These are phyloP conservation scores for Papilio xuthus DNA, from an alignment of 1,140 invertebrate species.

Conservation along the genomic window DNA sequence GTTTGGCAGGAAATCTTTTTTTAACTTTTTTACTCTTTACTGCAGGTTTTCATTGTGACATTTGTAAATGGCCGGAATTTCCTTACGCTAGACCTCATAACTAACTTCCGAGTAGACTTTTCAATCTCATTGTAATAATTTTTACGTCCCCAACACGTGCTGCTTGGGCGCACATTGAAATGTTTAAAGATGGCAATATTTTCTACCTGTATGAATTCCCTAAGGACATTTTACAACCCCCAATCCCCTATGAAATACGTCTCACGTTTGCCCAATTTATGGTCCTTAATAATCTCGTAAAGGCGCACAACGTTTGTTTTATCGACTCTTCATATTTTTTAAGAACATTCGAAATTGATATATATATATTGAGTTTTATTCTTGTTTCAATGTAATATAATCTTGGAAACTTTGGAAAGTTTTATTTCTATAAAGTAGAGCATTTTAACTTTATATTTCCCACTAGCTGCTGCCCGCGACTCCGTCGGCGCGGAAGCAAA, in stretches of 20 bases:
- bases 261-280: slow-evolving; percentile 14
- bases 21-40: not conserved
- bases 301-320: slow-evolving; percentile 15
- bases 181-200: slow-evolving; percentile 13
- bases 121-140: not conserved
- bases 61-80: not conserved
- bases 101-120: not conserved
- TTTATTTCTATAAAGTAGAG: not conserved
- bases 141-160: slow-evolving; percentile 11
- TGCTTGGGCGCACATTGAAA: not conserved
- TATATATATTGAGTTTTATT: not conserved
- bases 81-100: not conserved
- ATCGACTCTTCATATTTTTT: slow-evolving; percentile 22
- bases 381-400: not conserved
- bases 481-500: no score
- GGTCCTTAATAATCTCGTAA: slow-evolving; percentile 26
- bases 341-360: not conserved
- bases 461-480: no score
- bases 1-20: not conserved
- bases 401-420: not conserved
- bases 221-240: not conserved
- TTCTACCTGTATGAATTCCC: slow-evolving; percentile 20
- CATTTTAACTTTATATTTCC: not conserved
- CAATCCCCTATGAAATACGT: slow-evolving; percentile 22
- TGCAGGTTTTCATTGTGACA: no score